Percentiles rank a stretch among this genome's conserved stretches.
Conservation (phyloP, 2,888 invertebrate genomes). For the Tholera decimalis region DNA sequence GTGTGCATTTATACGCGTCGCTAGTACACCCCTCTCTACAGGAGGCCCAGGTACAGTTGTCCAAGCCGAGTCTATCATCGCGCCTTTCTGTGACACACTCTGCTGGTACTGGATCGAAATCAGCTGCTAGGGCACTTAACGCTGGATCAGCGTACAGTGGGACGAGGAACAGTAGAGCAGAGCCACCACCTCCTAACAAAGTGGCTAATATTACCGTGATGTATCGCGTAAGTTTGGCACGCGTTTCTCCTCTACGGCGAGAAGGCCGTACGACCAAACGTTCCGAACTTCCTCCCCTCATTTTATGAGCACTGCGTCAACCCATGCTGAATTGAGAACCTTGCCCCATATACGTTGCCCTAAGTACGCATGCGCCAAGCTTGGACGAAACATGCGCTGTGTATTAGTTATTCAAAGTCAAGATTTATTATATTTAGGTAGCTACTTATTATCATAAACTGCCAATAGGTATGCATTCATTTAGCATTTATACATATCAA, state of each 20-base stretch:
- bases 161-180: slow-evolving; percentile 88
- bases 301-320: slow-evolving; percentile 85
- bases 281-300: slow-evolving; percentile 89
- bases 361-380: slow-evolving; percentile 72
- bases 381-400: slow-evolving; percentile 75
- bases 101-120: slow-evolving; percentile 94
- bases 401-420: slow-evolving; percentile 3
- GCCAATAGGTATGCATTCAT: too few species aligned
- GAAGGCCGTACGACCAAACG: slow-evolving; percentile 85
- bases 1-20: slow-evolving; percentile 94
- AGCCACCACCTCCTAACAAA: slow-evolving; percentile 85
- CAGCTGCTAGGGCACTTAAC: slow-evolving; percentile 93
- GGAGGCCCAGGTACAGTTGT: slow-evolving; percentile 95
- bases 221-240: slow-evolving; percentile 86
- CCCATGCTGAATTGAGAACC: slow-evolving; percentile 82
- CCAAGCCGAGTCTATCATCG: slow-evolving; percentile 94
- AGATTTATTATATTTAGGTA: slow-evolving; percentile 16
- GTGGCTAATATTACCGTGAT: slow-evolving; percentile 87
- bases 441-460: neutral
- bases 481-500: too few species aligned
- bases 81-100: slow-evolving; percentile 94
- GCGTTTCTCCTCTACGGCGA: slow-evolving; percentile 83
- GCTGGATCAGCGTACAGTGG: slow-evolving; percentile 90
- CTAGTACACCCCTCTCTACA: slow-evolving; percentile 96
- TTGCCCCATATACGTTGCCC: slow-evolving; percentile 65